These are phyloP conservation scores for Silurus meridionalis DNA, from an alignment of 2,113 vertebrate species.

Conservation along the genomic window DNA sequence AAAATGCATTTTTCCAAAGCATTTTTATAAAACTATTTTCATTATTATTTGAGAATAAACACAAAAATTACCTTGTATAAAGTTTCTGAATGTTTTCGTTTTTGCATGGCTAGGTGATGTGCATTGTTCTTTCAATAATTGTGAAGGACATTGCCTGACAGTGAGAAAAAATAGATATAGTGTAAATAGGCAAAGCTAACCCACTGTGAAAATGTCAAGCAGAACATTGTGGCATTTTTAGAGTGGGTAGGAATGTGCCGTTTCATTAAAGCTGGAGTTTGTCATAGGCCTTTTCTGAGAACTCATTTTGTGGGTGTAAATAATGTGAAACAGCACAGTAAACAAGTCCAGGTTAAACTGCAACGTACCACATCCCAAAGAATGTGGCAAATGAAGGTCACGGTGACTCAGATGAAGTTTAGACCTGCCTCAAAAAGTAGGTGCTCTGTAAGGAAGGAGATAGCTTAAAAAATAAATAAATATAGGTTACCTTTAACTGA, in stretches of 20 bases:
- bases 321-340: conserved; percentile 3
- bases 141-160: not conserved
- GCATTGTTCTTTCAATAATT: not conserved
- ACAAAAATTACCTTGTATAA: not conserved
- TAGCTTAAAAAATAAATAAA: not conserved
- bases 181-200: conserved; percentile 20
- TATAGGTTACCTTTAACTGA: not conserved
- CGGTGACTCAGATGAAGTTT: not conserved
- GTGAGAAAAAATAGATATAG: conserved; percentile 8
- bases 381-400: conserved; percentile 30
- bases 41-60: not conserved
- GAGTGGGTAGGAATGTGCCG: conserved; percentile 18
- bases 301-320: conserved; percentile 27
- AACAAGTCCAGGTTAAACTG: conserved; percentile 17
- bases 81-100: not conserved
- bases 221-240: conserved; percentile 42
- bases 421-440: not conserved
- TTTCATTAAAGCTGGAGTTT: conserved; percentile 35
- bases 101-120: not conserved
- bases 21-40: not conserved
- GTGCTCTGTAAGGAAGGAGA: not conserved
- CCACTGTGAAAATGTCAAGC: conserved; percentile 42
- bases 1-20: not conserved
- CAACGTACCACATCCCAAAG: not conserved
- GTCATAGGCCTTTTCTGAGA: conserved; percentile 4